phyloP scores from a whole-genome alignment of 1,140 invertebrate genomes.

The Dendroctonus ponderosae region DNA sequence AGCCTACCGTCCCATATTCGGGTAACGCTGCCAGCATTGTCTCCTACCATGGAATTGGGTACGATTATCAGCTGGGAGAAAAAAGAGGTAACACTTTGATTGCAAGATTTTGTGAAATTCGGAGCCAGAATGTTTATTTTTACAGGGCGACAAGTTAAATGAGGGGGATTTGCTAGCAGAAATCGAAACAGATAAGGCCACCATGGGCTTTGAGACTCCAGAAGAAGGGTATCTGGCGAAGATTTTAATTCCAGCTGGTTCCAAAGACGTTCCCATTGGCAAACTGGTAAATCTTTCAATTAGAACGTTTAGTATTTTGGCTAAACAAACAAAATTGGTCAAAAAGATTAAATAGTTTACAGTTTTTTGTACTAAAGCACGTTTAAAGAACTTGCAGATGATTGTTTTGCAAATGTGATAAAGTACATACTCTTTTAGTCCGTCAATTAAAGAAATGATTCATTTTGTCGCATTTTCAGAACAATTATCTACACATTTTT shows the following conservation, averaged over 20 bases:
- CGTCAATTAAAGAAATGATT: no score
- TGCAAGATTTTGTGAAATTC: background rate
- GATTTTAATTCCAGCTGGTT: slow-evolving; percentile 80
- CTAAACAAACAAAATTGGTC: no score
- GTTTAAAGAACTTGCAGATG: no score
- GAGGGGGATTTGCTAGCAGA: slow-evolving; percentile 92
- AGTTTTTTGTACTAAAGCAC: no score
- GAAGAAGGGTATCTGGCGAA: slow-evolving; percentile 98
- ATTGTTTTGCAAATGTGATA: no score
- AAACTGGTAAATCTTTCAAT: slow-evolving; percentile 28
- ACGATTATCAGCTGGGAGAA: slow-evolving; percentile 98
- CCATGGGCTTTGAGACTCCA: slow-evolving; percentile 99
- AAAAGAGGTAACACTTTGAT: slow-evolving; percentile 66
- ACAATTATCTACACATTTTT: no score
- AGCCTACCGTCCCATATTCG: slow-evolving; percentile 78
- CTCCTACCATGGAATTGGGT: slow-evolving; percentile 98
- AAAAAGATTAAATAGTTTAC: no score
- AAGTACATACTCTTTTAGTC: no score
- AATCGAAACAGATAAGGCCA: slow-evolving; percentile 99
- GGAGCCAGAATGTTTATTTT: slow-evolving; percentile 2
- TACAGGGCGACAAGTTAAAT: slow-evolving; percentile 66
- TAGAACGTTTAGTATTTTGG: no score
- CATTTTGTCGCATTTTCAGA: no score
- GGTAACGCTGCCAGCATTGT: slow-evolving; percentile 90
- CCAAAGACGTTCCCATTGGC: slow-evolving; percentile 78